Conservation (phyloP, 1,140 invertebrate genomes). For the Mercenaria mercenaria region DNA sequence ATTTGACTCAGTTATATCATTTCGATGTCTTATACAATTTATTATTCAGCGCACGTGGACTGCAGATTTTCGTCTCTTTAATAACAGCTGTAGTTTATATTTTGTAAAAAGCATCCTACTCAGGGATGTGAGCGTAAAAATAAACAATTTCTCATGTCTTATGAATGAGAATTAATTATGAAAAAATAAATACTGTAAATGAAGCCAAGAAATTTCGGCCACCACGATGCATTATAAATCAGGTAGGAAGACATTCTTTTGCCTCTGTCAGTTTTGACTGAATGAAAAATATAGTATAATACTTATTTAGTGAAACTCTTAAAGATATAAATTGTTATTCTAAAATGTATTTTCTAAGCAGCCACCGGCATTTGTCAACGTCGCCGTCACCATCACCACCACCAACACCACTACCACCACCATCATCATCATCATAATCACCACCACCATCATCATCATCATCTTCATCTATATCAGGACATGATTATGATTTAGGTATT, state of each 20-base stretch:
- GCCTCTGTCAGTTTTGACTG: neutral
- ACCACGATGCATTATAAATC: neutral
- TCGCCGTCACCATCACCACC: neutral
- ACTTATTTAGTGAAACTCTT: no score
- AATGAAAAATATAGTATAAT: neutral
- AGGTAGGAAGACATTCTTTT: neutral
- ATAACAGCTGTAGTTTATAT: no score
- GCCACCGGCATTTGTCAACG: no score
- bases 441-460: no score
- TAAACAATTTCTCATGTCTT: neutral
- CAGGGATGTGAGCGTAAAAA: neutral
- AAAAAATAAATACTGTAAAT: neutral
- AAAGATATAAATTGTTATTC: no score
- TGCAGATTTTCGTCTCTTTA: no score
- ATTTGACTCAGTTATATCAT: no score
- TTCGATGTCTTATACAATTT: no score
- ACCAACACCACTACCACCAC: neutral
- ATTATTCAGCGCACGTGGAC: no score
- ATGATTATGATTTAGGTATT: no score
- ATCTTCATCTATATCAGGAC: no score
- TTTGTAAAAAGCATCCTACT: slow-evolving; percentile 15
- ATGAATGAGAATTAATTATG: slow-evolving; percentile 25
- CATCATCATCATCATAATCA: neutral
- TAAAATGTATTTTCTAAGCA: no score
- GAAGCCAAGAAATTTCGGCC: neutral